phyloP scores from a whole-genome alignment of 2,888 invertebrate species.

The Troilus luridus region DNA sequence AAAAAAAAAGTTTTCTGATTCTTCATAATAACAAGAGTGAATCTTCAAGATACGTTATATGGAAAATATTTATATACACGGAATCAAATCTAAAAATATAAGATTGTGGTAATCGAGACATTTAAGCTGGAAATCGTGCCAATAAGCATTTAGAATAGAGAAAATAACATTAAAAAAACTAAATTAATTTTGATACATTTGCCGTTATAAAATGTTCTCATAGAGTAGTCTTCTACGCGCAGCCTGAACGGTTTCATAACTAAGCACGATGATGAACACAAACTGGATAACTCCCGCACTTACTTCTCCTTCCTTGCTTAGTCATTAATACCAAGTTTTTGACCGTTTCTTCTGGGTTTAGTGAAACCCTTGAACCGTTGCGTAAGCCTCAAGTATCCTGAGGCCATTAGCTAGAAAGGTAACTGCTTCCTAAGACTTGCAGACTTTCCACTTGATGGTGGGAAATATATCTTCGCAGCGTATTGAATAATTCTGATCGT shows the following conservation, averaged over 20 bases:
- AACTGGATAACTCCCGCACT: background rate
- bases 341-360: background rate
- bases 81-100: no score
- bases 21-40: no score
- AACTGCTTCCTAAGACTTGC: background rate
- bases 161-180: no score
- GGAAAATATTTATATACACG: no score
- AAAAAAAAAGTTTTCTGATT: no score
- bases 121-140: no score
- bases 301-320: background rate
- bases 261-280: background rate
- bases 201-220: background rate
- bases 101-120: no score
- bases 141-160: no score
- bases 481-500: background rate
- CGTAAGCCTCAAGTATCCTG: background rate
- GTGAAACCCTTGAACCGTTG: constrained; percentile 10
- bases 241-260: background rate
- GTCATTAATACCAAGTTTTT: background rate
- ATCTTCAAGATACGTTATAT: no score
- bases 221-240: background rate
- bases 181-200: no score
- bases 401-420: constrained; percentile 1
- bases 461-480: background rate
- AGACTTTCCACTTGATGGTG: background rate